Conservation (phyloP, 2,113 vertebrate species). For the Tricholaema leucomelas region DNA sequence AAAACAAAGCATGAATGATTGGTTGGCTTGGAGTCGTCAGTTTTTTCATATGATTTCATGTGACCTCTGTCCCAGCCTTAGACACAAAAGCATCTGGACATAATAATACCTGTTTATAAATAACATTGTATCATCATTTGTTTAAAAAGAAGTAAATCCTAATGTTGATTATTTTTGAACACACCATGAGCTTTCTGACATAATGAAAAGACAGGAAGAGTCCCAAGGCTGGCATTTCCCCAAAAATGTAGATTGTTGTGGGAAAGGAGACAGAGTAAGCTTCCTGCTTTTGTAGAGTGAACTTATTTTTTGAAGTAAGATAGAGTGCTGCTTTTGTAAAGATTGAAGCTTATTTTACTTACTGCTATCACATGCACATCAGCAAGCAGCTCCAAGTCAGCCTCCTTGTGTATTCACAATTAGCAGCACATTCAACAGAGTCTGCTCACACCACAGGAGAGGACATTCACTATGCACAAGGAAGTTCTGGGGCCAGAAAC, state of each 20-base stretch:
- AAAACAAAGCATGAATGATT: neutral
- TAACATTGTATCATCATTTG: slow-evolving; percentile 56
- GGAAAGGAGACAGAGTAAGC: slow-evolving; percentile 68
- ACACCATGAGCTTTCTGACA: slow-evolving; percentile 59
- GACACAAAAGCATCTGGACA: slow-evolving; percentile 57
- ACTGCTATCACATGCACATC: neutral
- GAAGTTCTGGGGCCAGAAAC: neutral
- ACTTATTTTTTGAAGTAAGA: slow-evolving; percentile 60
- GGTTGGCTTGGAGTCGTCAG: neutral
- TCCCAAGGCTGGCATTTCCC: slow-evolving; percentile 71
- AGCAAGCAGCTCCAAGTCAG: slow-evolving; percentile 27
- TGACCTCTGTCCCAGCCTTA: slow-evolving; percentile 19
- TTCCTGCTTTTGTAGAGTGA: slow-evolving; percentile 73
- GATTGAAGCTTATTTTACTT: slow-evolving; percentile 37
- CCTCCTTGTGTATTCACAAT: neutral
- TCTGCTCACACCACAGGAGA: neutral
- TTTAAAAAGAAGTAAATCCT: slow-evolving; percentile 65
- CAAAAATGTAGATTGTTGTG: slow-evolving; percentile 66
- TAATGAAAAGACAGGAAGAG: slow-evolving; percentile 73
- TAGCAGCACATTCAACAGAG: neutral
- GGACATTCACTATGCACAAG: neutral
- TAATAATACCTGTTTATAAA: slow-evolving; percentile 67
- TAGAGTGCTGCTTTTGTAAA: slow-evolving; percentile 53
- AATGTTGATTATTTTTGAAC: slow-evolving; percentile 69
- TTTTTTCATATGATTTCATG: neutral